Base-by-base conservation (phyloP, 2,888 invertebrate genomes). In the Cerceris rybyensis region DNA sequence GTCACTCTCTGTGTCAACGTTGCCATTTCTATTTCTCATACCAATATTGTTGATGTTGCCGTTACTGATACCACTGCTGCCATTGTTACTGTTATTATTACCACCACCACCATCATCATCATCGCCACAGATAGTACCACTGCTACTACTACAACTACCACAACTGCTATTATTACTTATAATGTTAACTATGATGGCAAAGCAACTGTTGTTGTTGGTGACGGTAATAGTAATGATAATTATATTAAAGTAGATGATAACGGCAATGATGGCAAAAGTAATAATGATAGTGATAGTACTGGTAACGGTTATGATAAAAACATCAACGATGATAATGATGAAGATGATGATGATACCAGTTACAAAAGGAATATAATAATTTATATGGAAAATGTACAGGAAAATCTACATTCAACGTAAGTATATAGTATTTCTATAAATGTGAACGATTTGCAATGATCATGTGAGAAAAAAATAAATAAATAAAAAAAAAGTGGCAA, bases 351-450 rank as follows among this genome's bases (percentile, higher is more conserved):
- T 79, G 84, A 86, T 87, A 87, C 86, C 82, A 82, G 78, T 84
- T 88, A 88, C 84, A 88, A 85, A 86, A 83, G 81, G 75, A 85
- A 86, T 84, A 86, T 85, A 83, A 87, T 87, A 87, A 87, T 86
- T 88, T 87, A 87, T 87, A 87, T 87, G 87, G 86, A 87, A 91
- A 91, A 92, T 92, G 88, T 92, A 92, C 91, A 92, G 91, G 91
- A 90, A 92, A 92, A 91, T 91, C 89, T 90, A 91, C 90, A 91
- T 89, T 90, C 76, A 89, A 90, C 88, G 88, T 89, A 89, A 87
- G 89, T 87, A 84, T 88, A 85, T 83, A 84, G 84, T 87, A 88
- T 89, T 83, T 86, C 85, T 87, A 84, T 88, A 85, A 83, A 75
- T 85, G 82, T 82, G 77, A 78, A 87, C 86, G 87, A 88, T 85